Evolutionary conservation across 2,113 vertebrate genomes (phyloP).

Genomic region (Xyliphius kryptos): DNA sequence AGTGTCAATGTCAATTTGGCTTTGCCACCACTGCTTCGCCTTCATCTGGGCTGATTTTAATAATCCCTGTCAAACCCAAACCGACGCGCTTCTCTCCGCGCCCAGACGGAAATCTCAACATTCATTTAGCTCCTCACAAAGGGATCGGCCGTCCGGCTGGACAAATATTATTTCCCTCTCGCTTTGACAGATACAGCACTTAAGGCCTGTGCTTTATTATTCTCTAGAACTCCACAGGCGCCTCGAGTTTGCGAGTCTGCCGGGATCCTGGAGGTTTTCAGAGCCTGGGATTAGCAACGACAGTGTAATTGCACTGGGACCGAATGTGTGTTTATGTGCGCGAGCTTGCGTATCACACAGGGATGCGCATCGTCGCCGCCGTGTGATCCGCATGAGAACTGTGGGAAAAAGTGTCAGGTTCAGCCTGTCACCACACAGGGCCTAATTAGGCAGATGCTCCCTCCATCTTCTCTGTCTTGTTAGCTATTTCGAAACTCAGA

Average conservation of each 20-base stretch:
- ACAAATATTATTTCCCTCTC: slow-evolving; percentile 97
- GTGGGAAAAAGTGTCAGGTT: slow-evolving; percentile 47
- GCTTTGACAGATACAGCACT: slow-evolving; percentile 81
- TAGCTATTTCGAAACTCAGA: slow-evolving; percentile 67
- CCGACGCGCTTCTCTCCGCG: slow-evolving; percentile 71
- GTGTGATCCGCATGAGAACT: slow-evolving; percentile 40
- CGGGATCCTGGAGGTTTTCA: slow-evolving; percentile 52
- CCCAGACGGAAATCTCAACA: slow-evolving; percentile 94
- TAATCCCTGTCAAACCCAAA: slow-evolving; percentile 98
- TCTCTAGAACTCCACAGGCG: slow-evolving; percentile 52
- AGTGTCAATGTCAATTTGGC: slow-evolving; percentile 96
- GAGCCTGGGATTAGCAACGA: slow-evolving; percentile 72
- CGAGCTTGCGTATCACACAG: slow-evolving; percentile 39
- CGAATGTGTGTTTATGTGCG: slow-evolving; percentile 36
- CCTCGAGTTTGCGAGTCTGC: slow-evolving; percentile 49
- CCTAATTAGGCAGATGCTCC: slow-evolving; percentile 64
- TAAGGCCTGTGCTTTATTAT: slow-evolving; percentile 84
- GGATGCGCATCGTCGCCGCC: slow-evolving; percentile 40
- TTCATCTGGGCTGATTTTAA: slow-evolving; percentile 96
- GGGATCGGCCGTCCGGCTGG: slow-evolving; percentile 89
- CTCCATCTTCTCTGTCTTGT: slow-evolving; percentile 60
- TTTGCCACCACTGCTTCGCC: slow-evolving; percentile 77
- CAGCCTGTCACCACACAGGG: slow-evolving; percentile 54
- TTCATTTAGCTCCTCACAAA: slow-evolving; percentile 93
- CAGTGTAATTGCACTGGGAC: slow-evolving; percentile 66